These are phyloP conservation scores for Antechinus stuartii DNA, from an alignment of 2,113 vertebrate species.

Conservation along the genomic window DNA sequence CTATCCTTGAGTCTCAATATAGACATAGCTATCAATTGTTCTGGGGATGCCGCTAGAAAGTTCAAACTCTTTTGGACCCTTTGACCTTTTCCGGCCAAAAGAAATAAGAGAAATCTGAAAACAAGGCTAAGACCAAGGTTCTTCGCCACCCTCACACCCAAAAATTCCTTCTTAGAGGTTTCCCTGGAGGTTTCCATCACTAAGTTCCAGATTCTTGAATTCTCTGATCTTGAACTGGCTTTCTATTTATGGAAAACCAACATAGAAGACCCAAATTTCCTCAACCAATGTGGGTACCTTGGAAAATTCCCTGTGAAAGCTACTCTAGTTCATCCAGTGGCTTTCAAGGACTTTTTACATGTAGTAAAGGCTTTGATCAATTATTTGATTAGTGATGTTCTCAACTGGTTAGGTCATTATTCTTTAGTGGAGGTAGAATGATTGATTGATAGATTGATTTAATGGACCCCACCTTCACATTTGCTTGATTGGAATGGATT, in stretches of 20 bases:
- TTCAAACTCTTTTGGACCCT: background rate
- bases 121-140: background rate
- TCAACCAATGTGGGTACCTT: background rate
- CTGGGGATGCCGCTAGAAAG: background rate
- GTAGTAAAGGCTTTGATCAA: background rate
- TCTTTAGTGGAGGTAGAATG: background rate
- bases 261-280: background rate
- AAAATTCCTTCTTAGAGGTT: background rate
- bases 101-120: background rate
- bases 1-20: background rate
- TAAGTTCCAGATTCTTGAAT: background rate
- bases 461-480: background rate
- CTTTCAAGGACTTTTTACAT: background rate
- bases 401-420: background rate
- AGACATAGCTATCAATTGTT: background rate
- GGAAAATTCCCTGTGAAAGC: too few relatives aligned
- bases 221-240: background rate
- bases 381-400: background rate
- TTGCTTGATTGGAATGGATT: background rate
- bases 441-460: background rate
- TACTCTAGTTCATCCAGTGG: background rate
- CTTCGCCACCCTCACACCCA: background rate
- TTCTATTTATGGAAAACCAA: background rate
- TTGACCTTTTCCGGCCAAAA: background rate
- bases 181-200: too few relatives aligned